These are phyloP conservation scores for Pimpla rufipes DNA, from an alignment of 2,888 invertebrate genomes.

Conservation along the genomic window DNA sequence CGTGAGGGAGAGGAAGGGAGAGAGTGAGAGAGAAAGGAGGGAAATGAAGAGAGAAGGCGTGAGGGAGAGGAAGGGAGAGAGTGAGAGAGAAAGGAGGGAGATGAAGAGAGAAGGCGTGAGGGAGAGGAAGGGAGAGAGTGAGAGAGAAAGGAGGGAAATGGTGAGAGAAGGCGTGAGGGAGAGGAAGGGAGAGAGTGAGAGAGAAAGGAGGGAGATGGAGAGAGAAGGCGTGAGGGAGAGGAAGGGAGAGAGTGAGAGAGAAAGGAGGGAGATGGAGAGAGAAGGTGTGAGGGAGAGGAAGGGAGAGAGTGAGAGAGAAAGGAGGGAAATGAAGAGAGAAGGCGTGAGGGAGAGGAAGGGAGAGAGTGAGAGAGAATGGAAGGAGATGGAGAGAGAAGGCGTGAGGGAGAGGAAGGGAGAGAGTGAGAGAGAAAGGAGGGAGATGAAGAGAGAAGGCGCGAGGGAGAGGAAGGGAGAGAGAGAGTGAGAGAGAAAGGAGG, in stretches of 20 bases:
- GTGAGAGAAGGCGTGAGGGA: constrained; percentile 75
- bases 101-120: constrained; percentile 52
- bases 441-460: too few species aligned
- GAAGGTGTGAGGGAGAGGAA: constrained; percentile 74
- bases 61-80: constrained; percentile 71
- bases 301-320: constrained; percentile 47
- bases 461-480: too few species aligned
- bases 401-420: constrained; percentile 72
- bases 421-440: constrained; percentile 40
- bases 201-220: too few species aligned
- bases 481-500: constrained; percentile 34
- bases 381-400: constrained; percentile 49
- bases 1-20: constrained; percentile 64
- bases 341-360: constrained; percentile 50
- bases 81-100: too few species aligned
- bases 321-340: constrained; percentile 57
- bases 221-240: constrained; percentile 52
- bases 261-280: neutral
- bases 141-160: constrained; percentile 38
- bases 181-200: constrained; percentile 60
- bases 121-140: constrained; percentile 55
- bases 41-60: constrained; percentile 59
- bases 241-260: constrained; percentile 49
- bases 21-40: constrained; percentile 67
- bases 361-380: constrained; percentile 37